These are phyloP conservation scores for Spodoptera frugiperda DNA, from an alignment of 1,140 invertebrate species.

Conservation along the genomic window DNA sequence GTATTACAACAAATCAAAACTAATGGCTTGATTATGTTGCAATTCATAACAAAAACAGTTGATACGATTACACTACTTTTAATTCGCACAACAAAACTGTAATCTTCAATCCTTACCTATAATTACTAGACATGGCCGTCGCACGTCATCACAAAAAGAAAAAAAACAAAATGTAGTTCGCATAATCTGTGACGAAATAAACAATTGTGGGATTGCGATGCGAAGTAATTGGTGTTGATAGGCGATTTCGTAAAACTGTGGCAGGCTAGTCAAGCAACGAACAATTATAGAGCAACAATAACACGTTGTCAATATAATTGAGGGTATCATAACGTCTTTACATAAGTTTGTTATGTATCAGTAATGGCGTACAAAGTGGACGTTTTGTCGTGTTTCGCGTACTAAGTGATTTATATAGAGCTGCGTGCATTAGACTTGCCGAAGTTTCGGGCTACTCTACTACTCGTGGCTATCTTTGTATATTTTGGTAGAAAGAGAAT, in stretches of 20 bases:
- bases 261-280: conserved; percentile 39
- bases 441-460: too few species aligned
- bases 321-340: conserved; percentile 68
- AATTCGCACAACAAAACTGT: conserved; percentile 22
- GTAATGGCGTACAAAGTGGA: conserved; percentile 55
- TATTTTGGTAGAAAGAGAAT: background rate
- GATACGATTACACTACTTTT: conserved; percentile 16
- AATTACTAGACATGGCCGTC: conserved; percentile 21
- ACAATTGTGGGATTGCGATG: conserved; percentile 52
- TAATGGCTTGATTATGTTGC: background rate
- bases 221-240: conserved; percentile 55
- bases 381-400: conserved; percentile 60
- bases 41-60: conserved; percentile 29
- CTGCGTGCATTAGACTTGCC: conserved; percentile 13
- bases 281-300: conserved; percentile 69
- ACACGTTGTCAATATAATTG: conserved; percentile 73
- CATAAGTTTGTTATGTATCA: conserved; percentile 61
- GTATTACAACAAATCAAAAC: background rate
- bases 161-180: conserved; percentile 20
- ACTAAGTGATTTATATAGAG: conserved; percentile 66
- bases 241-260: conserved; percentile 54
- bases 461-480: background rate
- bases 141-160: conserved; percentile 11
- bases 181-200: conserved; percentile 37
- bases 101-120: conserved; percentile 10